Evolutionary conservation across 2,113 vertebrate genomes (phyloP), one percentile per base, ranked within the genome.

Genomic region (Alces alces): DNA sequence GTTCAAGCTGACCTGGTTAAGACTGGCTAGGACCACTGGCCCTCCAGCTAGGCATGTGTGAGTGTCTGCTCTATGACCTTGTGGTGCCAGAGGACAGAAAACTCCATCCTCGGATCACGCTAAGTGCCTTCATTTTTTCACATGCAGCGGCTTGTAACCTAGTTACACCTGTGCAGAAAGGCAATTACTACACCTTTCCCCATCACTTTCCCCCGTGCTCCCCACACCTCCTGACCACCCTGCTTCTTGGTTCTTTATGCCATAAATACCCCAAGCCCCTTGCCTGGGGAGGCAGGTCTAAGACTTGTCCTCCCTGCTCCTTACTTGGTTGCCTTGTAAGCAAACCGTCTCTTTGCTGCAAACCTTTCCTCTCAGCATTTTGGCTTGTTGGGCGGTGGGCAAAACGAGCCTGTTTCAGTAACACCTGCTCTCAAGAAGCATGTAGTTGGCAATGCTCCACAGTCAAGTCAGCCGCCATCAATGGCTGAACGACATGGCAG

Each of bases 401-500:
- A 84, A 27, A 55, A 55, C 0, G 4, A 15, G 55, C n/a, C 13
- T 36, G 33, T 55, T 84, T 39, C 2, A 5, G 52, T 39, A 55
- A 55, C 33, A 36, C 13, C 52, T 25, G 17, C 23, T 45, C 11
- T 82, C 43, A 23, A 61, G 61, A 76, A 90, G 66, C 60, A 36
- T 1, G 0, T 14, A 39, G 17, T 12, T 12, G 6, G 21, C 2
- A 58, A 25, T 25, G 21, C 13, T 36, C 19, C 23, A 54, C n/a
- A 13, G 3, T 36, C 10, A 52, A 52, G 82, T 30, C 4, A 70
- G 19, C 16, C 7, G 4, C 25, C 54, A 27, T 11, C 3, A 7
- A 45, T 12, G n/a, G 43, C n/a, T 19, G 17, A 84, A 36, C 27
- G 28, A 3, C 9, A 7, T 39, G 36, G 9, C n/a, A n/a, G 91